Conservation (phyloP, 2,888 invertebrate species). For the Selenia dentaria region DNA sequence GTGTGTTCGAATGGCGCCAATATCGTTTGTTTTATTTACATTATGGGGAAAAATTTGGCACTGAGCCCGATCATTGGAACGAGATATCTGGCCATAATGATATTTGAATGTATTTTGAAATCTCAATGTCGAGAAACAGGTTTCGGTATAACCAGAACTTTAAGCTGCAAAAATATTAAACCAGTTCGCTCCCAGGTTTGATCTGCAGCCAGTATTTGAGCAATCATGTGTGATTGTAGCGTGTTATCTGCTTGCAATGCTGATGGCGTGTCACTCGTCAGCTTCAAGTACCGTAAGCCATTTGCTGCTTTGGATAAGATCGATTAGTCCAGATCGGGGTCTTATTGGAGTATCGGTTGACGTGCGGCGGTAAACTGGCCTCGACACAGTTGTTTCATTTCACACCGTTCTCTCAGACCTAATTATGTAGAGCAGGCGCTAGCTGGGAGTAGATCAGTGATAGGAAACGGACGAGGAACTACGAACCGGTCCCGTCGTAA, state of each 20-base stretch:
- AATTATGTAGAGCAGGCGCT: constrained; percentile 47
- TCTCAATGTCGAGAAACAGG: constrained; percentile 56
- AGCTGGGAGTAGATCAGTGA: constrained; percentile 53
- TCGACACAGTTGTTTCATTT: constrained; percentile 67
- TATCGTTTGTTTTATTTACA: constrained; percentile 71
- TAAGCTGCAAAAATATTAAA: constrained; percentile 17
- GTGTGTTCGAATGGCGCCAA: constrained; percentile 56
- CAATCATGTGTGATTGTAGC: constrained; percentile 27
- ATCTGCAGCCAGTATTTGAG: constrained; percentile 10
- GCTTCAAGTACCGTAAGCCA: constrained; percentile 32
- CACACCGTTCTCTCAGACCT: constrained; percentile 61
- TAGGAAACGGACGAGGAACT: constrained; percentile 61
- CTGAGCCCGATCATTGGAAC: constrained; percentile 53
- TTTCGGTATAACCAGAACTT: constrained; percentile 46
- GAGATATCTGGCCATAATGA: constrained; percentile 48
- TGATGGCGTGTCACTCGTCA: constrained; percentile 37
- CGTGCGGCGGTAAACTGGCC: constrained; percentile 50
- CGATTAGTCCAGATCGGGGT: constrained; percentile 50
- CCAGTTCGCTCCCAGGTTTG: constrained; percentile 13
- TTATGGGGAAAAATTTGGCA: constrained; percentile 71
- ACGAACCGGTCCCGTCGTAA: constrained; percentile 52
- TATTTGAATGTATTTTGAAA: constrained; percentile 52
- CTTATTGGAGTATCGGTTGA: constrained; percentile 31
- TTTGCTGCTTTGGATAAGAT: constrained; percentile 44
- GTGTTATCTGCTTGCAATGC: constrained; percentile 19